Conservation (phyloP, 2,888 invertebrate species). For the Hirtodrosophila cameraria region DNA sequence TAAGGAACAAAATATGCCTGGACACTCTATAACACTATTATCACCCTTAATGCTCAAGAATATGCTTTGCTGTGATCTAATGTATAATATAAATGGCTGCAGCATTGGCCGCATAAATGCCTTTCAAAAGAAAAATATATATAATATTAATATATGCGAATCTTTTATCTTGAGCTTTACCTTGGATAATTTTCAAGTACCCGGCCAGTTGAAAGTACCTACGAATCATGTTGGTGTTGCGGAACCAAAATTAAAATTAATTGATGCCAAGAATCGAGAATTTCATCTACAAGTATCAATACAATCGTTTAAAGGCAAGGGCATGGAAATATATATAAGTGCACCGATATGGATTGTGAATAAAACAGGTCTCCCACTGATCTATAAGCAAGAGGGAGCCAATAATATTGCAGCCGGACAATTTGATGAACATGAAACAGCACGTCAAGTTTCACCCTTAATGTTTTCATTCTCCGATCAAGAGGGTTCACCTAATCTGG, state of each 20-base stretch:
- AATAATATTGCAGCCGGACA: conserved; percentile 93
- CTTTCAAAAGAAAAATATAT: conserved; percentile 85
- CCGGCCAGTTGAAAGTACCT: conserved; percentile 87
- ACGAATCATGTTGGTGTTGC: conserved; percentile 85
- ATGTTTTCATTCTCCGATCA: conserved; percentile 97
- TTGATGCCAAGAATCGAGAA: conserved; percentile 89
- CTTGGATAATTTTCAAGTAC: conserved; percentile 92
- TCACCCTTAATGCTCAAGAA: conserved; percentile 94
- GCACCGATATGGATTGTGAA: conserved; percentile 98
- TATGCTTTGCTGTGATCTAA: conserved; percentile 93
- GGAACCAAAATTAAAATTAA: conserved; percentile 89
- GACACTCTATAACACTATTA: conserved; percentile 93
- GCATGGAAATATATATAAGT: conserved; percentile 89
- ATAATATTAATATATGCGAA: conserved; percentile 85
- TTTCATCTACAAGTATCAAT: conserved; percentile 90
- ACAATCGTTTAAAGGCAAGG: conserved; percentile 86
- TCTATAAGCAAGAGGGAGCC: conserved; percentile 95
- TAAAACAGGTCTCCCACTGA: conserved; percentile 96
- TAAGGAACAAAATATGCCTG: conserved; percentile 87
- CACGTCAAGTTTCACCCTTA: conserved; percentile 95
- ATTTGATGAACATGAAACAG: conserved; percentile 96
- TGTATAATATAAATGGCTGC: conserved; percentile 86
- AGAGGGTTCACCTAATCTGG: conserved; percentile 91
- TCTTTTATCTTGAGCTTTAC: conserved; percentile 90
- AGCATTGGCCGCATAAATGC: conserved; percentile 84